Evolutionary conservation across 2,797 vertebrate genomes (phyloP), one percentile per base, ranked within the genome.

Genomic region (Pelobates cultripes): DNA sequence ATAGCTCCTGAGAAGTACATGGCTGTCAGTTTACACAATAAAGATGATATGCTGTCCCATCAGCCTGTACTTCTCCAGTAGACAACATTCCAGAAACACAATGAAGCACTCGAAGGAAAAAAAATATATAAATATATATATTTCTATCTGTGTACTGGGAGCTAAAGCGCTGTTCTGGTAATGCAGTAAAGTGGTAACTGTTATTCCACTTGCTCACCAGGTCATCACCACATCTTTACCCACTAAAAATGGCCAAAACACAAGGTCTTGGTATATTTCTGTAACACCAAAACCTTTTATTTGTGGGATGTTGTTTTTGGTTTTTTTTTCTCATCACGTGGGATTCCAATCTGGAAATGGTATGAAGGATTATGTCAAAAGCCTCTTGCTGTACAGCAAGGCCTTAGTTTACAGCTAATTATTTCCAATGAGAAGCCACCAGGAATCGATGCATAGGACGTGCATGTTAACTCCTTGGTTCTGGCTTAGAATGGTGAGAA

Each of bases 331-430:
- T 17, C 72, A 67, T 79, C 72, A 79, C 72, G 57, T 72, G 80
- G 68, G 71, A 77, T 47, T 47, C 60, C 70, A 72, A 63, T 76
- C 60, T 75, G 82, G 68, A 78, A 79, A 74, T 60, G 43, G 72
- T 79, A 79, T 84, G 82, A 84, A 84, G 77, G 82, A 84, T 75
- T 71, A 70, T 75, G 55, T 70, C 17, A 60, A 83, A 75, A 43
- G 77, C 63, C 44, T 83, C 76, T 83, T 83, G 81, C 81, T 60
- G 40, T 67, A 77, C 41, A 4, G 75, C 75, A 78, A 74, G 81
- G 45, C 57, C 64, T 75, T 47, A 71, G 82, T 84, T 84, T 84
- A 84, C 82, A 84, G 73, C 77, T 71, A 71, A 69, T 51, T 51
- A 51, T 72, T 79, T 75, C 43, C 68, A 79, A 84, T 79, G 66